These are phyloP conservation scores for Caenorhabditis sulstoni DNA, from an alignment of 2,888 invertebrate genomes.

Conservation along the genomic window DNA sequence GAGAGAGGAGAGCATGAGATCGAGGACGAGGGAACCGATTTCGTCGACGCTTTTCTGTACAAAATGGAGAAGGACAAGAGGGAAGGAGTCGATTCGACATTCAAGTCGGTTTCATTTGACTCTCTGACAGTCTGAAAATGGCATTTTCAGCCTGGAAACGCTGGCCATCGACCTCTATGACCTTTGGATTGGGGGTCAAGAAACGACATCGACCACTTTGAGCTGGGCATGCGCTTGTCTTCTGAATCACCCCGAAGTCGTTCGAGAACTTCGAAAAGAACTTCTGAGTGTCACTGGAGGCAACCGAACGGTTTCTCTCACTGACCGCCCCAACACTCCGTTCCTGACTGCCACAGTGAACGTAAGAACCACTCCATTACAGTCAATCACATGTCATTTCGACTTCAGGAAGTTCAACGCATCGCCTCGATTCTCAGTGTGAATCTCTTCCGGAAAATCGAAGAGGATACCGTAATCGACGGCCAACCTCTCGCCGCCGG, in stretches of 20 bases:
- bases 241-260: constrained; percentile 63
- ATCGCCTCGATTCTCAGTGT: no score
- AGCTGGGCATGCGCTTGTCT: constrained; percentile 57
- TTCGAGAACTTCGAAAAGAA: constrained; percentile 47
- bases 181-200: constrained; percentile 69
- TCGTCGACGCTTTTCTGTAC: constrained; percentile 57
- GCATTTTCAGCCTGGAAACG: constrained; percentile 34
- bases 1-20: constrained; percentile 28
- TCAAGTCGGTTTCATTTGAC: constrained; percentile 25
- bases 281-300: constrained; percentile 46
- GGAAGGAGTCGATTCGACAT: constrained; percentile 39
- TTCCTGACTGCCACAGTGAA: neutral
- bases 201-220: constrained; percentile 67
- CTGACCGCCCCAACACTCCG: constrained; percentile 55
- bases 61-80: constrained; percentile 63
- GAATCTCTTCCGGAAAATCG: no score
- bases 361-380: no score
- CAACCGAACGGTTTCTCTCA: constrained; percentile 24
- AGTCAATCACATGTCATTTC: no score
- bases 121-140: neutral
- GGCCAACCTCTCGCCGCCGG: no score
- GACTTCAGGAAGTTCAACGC: no score
- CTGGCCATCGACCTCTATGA: constrained; percentile 59
- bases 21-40: constrained; percentile 54
- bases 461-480: no score